Conservation (phyloP, 2,113 vertebrate genomes). For the Callaeas wilsoni region DNA sequence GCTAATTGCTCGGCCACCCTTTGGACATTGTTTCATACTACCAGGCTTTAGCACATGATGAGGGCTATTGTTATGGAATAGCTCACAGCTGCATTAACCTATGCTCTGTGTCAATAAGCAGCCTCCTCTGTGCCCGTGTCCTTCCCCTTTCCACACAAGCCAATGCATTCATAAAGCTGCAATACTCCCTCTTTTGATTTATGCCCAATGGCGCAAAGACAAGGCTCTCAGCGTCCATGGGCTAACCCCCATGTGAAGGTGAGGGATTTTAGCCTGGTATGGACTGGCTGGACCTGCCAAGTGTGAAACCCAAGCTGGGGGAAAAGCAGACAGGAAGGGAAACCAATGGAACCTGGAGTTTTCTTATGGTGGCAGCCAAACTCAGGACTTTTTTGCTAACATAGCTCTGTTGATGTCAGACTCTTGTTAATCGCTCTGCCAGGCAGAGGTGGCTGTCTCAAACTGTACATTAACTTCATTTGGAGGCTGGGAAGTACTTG, state of each 20-base stretch:
- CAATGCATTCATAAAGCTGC: neutral
- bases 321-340: neutral
- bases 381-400: neutral
- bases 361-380: neutral
- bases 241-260: accelerated
- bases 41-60: neutral
- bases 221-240: neutral
- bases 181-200: neutral
- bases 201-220: neutral
- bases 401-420: neutral
- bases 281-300: neutral
- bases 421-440: neutral
- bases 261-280: neutral
- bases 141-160: neutral
- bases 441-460: accelerated
- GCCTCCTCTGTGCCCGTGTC: accelerated
- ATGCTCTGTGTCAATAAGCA: neutral
- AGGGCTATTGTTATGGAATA: neutral
- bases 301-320: accelerated
- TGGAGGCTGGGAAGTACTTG: neutral
- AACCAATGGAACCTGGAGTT: neutral
- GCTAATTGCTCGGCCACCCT: neutral
- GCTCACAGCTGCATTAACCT: neutral
- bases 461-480: neutral
- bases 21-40: neutral